Evolutionary conservation across 2,113 vertebrate genomes (phyloP), one percentile per base, ranked within the genome.

Genomic region (Ceratotherium simum): DNA sequence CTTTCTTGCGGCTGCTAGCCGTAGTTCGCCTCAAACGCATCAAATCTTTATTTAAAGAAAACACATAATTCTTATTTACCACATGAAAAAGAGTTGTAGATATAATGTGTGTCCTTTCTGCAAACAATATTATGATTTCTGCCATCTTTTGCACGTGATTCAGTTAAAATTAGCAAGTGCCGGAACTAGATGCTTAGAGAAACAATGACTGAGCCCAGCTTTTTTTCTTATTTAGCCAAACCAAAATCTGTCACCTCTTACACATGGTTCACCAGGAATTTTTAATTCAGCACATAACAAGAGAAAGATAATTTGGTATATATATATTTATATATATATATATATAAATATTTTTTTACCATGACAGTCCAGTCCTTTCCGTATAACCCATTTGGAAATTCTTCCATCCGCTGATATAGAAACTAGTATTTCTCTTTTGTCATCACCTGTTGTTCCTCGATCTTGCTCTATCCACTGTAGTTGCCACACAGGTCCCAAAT

Each of bases 341-440:
- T 9, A 1, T 5, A 20, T 58, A 33, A 5, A n/a, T 76, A 46
- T 31, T 64, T 75, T 75, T 97, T 99, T 98, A 99, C 99, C 99
- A 12, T 95, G 98, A 96, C 99, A 99, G 14, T 99, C 98, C 2
- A 99, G 98, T 95, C 99, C 99, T 97, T 99, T 99, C 73, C 98
- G 98, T 31, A 99, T 96, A 73, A 99, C 64, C 99, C 99, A 99
- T 91, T 99, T 99, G 60, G 98, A 98, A 96, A 99, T 79, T 94
- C 99, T 97, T 80, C 99, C 99, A 0, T 99, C 99, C 56, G 98
- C 99, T 2, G 99, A 99, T 96, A 99, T 99, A 0, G 99, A 99
- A 48, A 99, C 96, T 3, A 99, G 98, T 4, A 96, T 98, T 96
- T 99, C 99, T 3, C 85, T 98, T 91, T 97, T 99, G 93, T 99